phyloP scores from a whole-genome alignment of 2,797 vertebrate genomes.

The Odontamblyopus rebecca region DNA sequence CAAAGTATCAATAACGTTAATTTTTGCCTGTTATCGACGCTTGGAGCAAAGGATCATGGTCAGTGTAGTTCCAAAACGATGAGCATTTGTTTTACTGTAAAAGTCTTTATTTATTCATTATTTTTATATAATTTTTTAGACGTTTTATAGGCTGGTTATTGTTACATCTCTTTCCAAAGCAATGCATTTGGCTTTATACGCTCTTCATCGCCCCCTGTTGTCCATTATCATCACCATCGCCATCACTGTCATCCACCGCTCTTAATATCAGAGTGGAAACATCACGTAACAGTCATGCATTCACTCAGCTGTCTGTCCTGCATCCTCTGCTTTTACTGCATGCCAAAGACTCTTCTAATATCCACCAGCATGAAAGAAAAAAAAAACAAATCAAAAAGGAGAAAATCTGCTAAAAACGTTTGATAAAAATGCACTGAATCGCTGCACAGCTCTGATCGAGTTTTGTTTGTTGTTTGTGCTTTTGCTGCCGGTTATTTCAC shows the following conservation, averaged over 20 bases:
- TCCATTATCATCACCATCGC: background rate
- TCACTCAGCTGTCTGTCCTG: slow-evolving; percentile 60
- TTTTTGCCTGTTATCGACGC: background rate
- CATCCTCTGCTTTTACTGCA: slow-evolving; percentile 81
- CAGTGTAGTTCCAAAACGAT: background rate
- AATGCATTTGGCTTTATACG: slow-evolving; percentile 48
- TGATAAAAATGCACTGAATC: slow-evolving; percentile 60
- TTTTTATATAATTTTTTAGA: background rate
- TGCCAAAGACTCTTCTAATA: slow-evolving; percentile 75
- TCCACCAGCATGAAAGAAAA: slow-evolving; percentile 71
- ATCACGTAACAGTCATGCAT: slow-evolving; percentile 31
- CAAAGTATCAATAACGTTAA: too few species aligned
- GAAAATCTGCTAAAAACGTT: slow-evolving; percentile 35
- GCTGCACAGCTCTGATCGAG: slow-evolving; percentile 86
- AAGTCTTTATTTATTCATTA: background rate
- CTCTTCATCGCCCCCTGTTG: slow-evolving; percentile 18
- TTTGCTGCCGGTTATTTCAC: slow-evolving; percentile 47
- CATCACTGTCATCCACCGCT: background rate
- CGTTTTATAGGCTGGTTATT: background rate
- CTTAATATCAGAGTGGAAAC: background rate
- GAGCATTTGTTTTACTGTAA: background rate
- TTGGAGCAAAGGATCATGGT: background rate
- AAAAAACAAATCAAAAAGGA: slow-evolving; percentile 8
- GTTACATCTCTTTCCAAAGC: background rate
- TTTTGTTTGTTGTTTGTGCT: slow-evolving; percentile 68